A percentile compares a stretch with the other conserved stretches of the same genome.
phyloP scores from a whole-genome alignment of 92 coral and sea anemone genomes.

The Paragorgia papillata region DNA sequence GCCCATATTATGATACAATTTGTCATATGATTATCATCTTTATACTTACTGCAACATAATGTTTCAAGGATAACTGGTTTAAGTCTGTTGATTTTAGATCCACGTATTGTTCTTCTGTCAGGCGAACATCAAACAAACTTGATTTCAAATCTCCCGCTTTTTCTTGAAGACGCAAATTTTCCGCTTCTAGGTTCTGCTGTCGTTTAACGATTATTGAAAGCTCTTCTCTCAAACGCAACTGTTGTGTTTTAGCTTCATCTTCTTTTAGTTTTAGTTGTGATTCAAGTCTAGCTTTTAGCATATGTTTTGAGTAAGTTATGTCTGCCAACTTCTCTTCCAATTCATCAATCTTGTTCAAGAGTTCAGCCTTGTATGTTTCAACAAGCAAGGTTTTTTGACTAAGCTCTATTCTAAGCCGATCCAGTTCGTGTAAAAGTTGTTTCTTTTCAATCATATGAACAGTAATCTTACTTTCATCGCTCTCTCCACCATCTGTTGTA shows the following conservation, averaged over 20 bases:
- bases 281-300: conserved; percentile 90
- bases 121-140: conserved; percentile 60
- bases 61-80: conserved; percentile 72
- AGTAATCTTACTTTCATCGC: conserved; percentile 82
- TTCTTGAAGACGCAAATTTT: conserved; percentile 81
- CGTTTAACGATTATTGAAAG: conserved; percentile 70
- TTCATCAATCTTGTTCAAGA: conserved; percentile 83
- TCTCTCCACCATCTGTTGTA: conserved; percentile 76
- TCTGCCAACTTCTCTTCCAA: conserved; percentile 89
- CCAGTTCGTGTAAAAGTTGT: conserved; percentile 89
- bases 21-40: too few relatives aligned
- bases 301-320: conserved; percentile 81
- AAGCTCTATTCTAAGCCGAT: conserved; percentile 83
- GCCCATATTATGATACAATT: too few relatives aligned
- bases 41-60: conserved; percentile 83
- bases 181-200: conserved; percentile 80
- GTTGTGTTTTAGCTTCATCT: conserved; percentile 79
- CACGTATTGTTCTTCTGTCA: conserved; percentile 80
- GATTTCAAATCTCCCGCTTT: conserved; percentile 79
- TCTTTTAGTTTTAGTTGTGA: conserved; percentile 89
- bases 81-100: conserved; percentile 79
- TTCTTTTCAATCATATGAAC: conserved; percentile 89
- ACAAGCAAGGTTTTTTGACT: conserved; percentile 88
- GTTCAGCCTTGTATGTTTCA: conserved; percentile 90
- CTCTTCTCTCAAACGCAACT: conserved; percentile 78